These are phyloP conservation scores for Fregata magnificens DNA, from an alignment of 2,113 vertebrate genomes.

Conservation along the genomic window DNA sequence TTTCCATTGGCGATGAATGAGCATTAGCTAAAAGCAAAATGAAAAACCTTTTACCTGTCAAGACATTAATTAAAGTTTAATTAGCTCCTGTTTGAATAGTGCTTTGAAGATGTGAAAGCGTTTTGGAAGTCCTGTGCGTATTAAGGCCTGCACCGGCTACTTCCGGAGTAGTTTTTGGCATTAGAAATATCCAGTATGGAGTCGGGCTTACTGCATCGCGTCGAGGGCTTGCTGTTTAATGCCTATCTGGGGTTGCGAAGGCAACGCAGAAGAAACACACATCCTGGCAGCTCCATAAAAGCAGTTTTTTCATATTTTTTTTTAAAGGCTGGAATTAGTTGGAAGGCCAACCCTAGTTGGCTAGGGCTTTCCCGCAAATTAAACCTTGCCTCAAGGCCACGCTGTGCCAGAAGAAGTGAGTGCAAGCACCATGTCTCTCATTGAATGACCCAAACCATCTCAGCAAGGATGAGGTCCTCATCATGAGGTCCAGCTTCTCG, in stretches of 20 bases:
- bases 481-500: background rate
- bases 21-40: background rate
- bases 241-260: background rate
- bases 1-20: background rate
- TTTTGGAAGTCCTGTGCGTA: background rate
- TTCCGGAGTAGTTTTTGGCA: slow-evolving; percentile 1
- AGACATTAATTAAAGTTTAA: slow-evolving; percentile 43
- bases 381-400: background rate
- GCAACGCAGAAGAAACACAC: background rate
- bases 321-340: slow-evolving; percentile 7
- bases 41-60: background rate
- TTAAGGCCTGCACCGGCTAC: background rate
- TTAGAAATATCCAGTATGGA: background rate
- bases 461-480: background rate
- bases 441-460: background rate
- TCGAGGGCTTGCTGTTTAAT: background rate
- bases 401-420: background rate
- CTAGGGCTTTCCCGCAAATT: background rate
- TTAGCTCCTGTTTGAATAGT: slow-evolving; percentile 9
- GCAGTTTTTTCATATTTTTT: background rate
- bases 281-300: slow-evolving; percentile 9
- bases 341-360: background rate
- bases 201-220: accelerated
- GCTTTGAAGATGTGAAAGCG: background rate
- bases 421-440: accelerated